Conservation (phyloP, 2,113 vertebrate species). For the Bufo gargarizans region DNA sequence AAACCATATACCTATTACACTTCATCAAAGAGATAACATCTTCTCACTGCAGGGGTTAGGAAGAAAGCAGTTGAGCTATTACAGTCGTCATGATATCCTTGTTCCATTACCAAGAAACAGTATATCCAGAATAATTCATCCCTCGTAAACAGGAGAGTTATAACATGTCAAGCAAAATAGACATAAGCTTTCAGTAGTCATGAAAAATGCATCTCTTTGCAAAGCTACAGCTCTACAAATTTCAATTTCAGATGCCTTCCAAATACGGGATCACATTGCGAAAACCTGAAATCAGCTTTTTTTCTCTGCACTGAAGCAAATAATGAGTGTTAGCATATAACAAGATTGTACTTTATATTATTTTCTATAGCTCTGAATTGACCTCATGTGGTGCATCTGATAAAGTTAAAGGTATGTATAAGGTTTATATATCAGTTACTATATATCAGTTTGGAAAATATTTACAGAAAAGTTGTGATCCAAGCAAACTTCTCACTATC, state of each 20-base stretch:
- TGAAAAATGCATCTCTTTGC: conserved; percentile 52
- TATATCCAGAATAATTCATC: conserved; percentile 48
- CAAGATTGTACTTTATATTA: conserved; percentile 10
- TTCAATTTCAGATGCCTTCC: conserved; percentile 21
- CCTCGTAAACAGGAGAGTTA: conserved; percentile 55
- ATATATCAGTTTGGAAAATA: not conserved
- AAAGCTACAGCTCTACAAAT: conserved; percentile 34
- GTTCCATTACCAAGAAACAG: conserved; percentile 52
- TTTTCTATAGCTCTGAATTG: not conserved
- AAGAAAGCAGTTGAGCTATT: conserved; percentile 38
- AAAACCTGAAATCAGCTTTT: conserved; percentile 39
- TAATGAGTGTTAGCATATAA: conserved; percentile 20
- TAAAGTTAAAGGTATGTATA: not conserved
- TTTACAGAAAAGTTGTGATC: not conserved
- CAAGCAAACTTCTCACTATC: not conserved
- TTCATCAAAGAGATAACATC: not conserved
- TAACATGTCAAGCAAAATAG: conserved; percentile 50
- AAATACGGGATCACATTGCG: not conserved
- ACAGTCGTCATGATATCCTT: conserved; percentile 44
- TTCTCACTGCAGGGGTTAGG: conserved; percentile 15
- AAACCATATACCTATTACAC: not conserved
- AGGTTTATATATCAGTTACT: not conserved
- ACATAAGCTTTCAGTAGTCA: conserved; percentile 46
- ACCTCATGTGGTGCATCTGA: not conserved
- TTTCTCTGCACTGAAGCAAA: conserved; percentile 30